Base-by-base conservation (phyloP, 2,797 vertebrate species). In the Tympanoctomys barrerae region DNA sequence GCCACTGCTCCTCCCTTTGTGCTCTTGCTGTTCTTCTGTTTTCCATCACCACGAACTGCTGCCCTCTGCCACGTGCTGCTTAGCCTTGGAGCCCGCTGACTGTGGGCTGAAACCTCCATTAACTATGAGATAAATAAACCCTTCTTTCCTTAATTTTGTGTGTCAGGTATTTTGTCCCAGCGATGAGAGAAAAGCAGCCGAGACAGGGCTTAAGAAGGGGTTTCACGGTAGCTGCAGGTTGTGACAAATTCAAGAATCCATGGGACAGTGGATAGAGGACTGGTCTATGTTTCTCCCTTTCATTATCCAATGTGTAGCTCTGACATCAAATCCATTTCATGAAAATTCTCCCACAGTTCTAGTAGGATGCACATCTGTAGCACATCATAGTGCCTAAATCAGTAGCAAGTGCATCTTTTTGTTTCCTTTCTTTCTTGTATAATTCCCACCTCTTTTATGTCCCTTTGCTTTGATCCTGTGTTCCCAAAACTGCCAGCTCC, bases 251-350 rank as follows among this genome's bases (percentile, higher is more conserved):
- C 21, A 54, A 82, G n/a, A 64, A 22, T 14, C 28, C 11, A 13
- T 3, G 28, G n/a, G 79, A 9, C 54, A 64, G 3, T 28, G 11
- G 24, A 22, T 21, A 59, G 62, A 36, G 1, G 8, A 36, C 13
- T 22, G 36, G 28, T 16, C 1, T 8, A 0, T 42, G 13, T 61
- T 16, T 7, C 1, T 90, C 46, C 21, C 2, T 16, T 59, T 33
- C 2, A 3, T 89, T 33, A 14, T 7, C 19, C 36, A 77, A 14
- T 62, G 8, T 6, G 21, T 59, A 64, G 59, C 16, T 84, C 8
- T 4, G 13, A 49, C 6, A 66, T 81, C 49, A 26, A 36, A 9
- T 77, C 46, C 36, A 12, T 11, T 28, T 70, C 16, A 36, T 81
- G 33, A 33, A 33, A 39, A 1, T 5, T 59, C 36, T 46, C 14